phyloP scores from a whole-genome alignment of 2,113 vertebrate genomes.

The Scopus umbretta region DNA sequence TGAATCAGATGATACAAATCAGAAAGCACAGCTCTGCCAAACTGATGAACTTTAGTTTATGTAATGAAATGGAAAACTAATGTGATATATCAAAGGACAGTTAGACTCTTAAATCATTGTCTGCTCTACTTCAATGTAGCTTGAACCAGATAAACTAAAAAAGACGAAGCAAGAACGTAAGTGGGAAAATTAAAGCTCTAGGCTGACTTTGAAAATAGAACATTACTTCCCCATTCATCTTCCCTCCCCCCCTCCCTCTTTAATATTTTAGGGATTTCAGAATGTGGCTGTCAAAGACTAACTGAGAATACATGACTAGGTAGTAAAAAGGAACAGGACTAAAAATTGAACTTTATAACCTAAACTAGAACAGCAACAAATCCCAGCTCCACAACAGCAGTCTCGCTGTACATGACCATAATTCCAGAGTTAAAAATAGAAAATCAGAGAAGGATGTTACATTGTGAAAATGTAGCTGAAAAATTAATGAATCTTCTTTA shows the following conservation, averaged over 20 bases:
- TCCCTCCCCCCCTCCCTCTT: background rate
- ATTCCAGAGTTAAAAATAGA: constrained; percentile 26
- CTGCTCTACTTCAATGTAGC: background rate
- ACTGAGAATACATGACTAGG: background rate
- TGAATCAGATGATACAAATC: constrained; percentile 23
- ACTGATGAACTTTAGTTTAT: background rate
- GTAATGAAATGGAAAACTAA: too few species aligned
- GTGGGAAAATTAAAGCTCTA: background rate
- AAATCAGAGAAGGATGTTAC: background rate
- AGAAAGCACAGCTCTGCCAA: constrained; percentile 2
- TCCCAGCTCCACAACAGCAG: background rate
- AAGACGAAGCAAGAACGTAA: background rate
- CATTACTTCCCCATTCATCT: background rate
- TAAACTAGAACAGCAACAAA: background rate
- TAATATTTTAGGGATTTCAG: background rate
- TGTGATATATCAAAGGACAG: background rate
- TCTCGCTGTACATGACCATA: background rate
- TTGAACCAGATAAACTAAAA: constrained; percentile 3
- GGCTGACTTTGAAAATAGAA: background rate
- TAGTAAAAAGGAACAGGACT: background rate
- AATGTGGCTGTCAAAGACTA: background rate
- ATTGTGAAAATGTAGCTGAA: constrained; percentile 13
- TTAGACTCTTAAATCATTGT: background rate
- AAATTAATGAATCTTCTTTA: constrained; percentile 9
- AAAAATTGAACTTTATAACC: background rate